A percentile compares a stretch with the other conserved stretches of the same genome.
phyloP scores from a whole-genome alignment of 2,888 invertebrate species.

The Aproaerema taeniolella region DNA sequence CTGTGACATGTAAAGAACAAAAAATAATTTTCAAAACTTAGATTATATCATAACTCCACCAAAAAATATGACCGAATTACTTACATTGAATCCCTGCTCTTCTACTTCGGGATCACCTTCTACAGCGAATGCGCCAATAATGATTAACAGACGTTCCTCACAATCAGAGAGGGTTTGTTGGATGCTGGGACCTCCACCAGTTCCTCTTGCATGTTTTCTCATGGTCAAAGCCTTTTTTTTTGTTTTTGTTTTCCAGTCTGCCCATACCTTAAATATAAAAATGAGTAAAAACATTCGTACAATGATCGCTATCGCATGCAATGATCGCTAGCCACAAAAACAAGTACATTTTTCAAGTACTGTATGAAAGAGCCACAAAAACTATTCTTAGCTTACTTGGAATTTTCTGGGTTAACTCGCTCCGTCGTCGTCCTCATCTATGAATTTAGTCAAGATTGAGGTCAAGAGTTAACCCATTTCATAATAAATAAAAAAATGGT shows the following conservation, averaged over 20 bases:
- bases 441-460: too few relatives aligned
- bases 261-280: background rate
- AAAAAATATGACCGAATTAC: background rate
- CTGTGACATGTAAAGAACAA: background rate
- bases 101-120: background rate
- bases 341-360: too few relatives aligned
- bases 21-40: background rate
- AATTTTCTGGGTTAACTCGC: too few relatives aligned
- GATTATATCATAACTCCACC: background rate
- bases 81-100: background rate
- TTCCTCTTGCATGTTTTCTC: background rate
- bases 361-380: too few relatives aligned
- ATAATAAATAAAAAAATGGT: background rate
- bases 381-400: too few relatives aligned
- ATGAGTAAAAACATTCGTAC: too few relatives aligned
- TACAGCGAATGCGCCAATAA: background rate
- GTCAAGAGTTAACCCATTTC: too few relatives aligned
- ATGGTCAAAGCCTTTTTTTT: background rate
- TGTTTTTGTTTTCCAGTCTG: conserved; percentile 1
- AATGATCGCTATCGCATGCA: too few relatives aligned
- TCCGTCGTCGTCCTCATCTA: too few relatives aligned
- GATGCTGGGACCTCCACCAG: background rate
- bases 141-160: background rate
- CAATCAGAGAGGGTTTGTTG: background rate
- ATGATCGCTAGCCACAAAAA: too few relatives aligned